Conservation (phyloP, 2,888 invertebrate species). For the Agrypnus murinus region DNA sequence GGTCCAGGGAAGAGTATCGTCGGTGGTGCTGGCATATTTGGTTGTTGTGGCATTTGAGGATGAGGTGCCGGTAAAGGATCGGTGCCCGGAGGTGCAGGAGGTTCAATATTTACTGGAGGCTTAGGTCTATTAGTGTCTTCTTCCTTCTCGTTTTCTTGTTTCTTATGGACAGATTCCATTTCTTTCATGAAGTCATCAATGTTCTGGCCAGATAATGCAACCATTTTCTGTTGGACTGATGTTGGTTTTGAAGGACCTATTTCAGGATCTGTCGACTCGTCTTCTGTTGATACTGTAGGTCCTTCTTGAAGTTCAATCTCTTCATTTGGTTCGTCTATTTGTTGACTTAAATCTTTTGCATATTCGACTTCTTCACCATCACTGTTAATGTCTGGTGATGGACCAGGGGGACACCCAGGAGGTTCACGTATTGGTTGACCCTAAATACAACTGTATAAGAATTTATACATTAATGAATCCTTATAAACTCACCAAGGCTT, state of each 20-base stretch:
- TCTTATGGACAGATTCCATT: conserved; percentile 90
- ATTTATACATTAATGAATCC: conserved; percentile 17
- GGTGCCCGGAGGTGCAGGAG: conserved; percentile 65
- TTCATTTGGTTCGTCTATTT: conserved; percentile 72
- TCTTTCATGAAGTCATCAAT: conserved; percentile 95
- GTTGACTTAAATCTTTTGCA: conserved; percentile 56
- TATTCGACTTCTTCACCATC: conserved; percentile 74
- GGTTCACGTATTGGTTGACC: conserved; percentile 77
- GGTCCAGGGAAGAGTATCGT: conserved; percentile 68
- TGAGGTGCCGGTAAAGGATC: conserved; percentile 62
- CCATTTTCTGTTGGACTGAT: conserved; percentile 88
- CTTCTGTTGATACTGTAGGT: conserved; percentile 45
- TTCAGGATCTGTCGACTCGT: conserved; percentile 48
- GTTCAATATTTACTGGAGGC: conserved; percentile 59
- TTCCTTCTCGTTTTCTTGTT: conserved; percentile 73
- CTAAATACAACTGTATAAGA: conserved; percentile 64
- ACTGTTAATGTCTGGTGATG: conserved; percentile 83
- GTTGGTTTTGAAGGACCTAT: conserved; percentile 76
- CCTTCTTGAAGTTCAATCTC: conserved; percentile 63
- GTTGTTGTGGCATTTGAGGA: conserved; percentile 63
- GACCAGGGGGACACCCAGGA: conserved; percentile 91
- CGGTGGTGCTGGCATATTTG: conserved; percentile 69
- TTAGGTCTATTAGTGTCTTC: conserved; percentile 48
- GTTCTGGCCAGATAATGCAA: conserved; percentile 92
- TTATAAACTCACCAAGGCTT: conserved; percentile 64